phyloP scores from a whole-genome alignment of 2,797 vertebrate genomes.

The Sebastolobus altivelis region DNA sequence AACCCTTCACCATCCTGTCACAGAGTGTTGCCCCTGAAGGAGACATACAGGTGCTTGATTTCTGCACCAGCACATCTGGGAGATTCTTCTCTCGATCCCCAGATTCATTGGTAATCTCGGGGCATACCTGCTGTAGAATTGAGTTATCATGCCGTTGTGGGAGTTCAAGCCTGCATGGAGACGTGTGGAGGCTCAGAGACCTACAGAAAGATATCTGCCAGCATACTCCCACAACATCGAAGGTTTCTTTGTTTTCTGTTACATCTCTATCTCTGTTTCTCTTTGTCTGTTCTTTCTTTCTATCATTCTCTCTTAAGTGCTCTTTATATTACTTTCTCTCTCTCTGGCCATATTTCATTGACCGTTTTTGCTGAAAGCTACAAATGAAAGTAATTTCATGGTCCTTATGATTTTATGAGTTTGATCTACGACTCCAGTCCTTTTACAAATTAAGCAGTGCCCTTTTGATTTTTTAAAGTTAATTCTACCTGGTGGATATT shows the following conservation, averaged over 20 bases:
- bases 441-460: neutral
- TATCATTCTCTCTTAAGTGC: neutral
- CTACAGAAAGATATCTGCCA: slow-evolving; percentile 32
- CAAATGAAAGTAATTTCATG: slow-evolving; percentile 33
- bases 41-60: slow-evolving; percentile 39
- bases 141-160: slow-evolving; percentile 59
- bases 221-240: slow-evolving; percentile 39
- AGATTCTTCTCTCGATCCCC: slow-evolving; percentile 47
- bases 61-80: slow-evolving; percentile 64
- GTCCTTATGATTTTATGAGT: slow-evolving; percentile 7
- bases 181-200: slow-evolving; percentile 36
- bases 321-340: neutral
- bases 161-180: slow-evolving; percentile 53
- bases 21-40: slow-evolving; percentile 19
- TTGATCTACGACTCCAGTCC: neutral
- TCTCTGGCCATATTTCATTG: slow-evolving; percentile 29
- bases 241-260: slow-evolving; percentile 22
- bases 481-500: neutral
- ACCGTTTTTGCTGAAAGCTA: slow-evolving; percentile 24
- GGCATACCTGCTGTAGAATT: slow-evolving; percentile 37
- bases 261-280: slow-evolving; percentile 24
- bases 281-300: neutral
- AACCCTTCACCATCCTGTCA: neutral
- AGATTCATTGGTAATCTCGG: slow-evolving; percentile 61
- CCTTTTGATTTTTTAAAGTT: neutral